Base-by-base conservation (phyloP, 2,113 vertebrate genomes). In the Hippoglossus stenolepis region DNA sequence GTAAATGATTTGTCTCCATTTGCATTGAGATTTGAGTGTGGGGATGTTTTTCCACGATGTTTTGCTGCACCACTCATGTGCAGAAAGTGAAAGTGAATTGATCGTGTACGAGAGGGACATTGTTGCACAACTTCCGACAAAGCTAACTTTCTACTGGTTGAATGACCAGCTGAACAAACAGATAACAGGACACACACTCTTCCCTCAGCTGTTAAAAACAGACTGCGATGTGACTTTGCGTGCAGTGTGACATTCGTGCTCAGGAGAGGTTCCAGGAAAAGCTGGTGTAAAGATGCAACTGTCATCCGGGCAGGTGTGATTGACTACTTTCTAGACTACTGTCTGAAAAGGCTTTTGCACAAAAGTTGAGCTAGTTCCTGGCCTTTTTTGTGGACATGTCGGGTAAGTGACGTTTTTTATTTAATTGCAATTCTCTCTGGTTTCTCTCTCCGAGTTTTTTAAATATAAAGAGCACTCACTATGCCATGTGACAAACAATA, bases 101-200 rank as follows among this genome's bases (percentile, higher is more conserved):
- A 4, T 5, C 0, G 15, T 47, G 11, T 18, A 3, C 18, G 14
- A 26, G 15, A 1, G 4, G 31, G 28, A 18, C 51, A 56, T n/a
- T 13, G 58, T 82, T 90, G 58, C 72, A 23, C 80, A 87, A 15
- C 67, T 31, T 31, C 6, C 5, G 31, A 31, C 31, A 31, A 1
- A 7, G 31, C 31, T 7, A 5, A 31, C 28, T 38, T 31, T 68
- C 31, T 12, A 13, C 43, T 77, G 8, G 87, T 87, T 89, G 84
- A 87, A 87, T 63, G 86, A 88, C 86, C 87, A 72, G 69, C 56
- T 87, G 82, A 67, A n/a, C 85, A 83, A 74, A 80, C 60, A 65
- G 47, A 67, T 8, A 28, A 26, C 20, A 31, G 6, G 10, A 17
- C 23, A 58, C 21, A 2, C 8, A 5, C 28, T 11, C 43, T 53